Conservation (phyloP, 2,888 invertebrate genomes). For the Ochropleura plecta region DNA sequence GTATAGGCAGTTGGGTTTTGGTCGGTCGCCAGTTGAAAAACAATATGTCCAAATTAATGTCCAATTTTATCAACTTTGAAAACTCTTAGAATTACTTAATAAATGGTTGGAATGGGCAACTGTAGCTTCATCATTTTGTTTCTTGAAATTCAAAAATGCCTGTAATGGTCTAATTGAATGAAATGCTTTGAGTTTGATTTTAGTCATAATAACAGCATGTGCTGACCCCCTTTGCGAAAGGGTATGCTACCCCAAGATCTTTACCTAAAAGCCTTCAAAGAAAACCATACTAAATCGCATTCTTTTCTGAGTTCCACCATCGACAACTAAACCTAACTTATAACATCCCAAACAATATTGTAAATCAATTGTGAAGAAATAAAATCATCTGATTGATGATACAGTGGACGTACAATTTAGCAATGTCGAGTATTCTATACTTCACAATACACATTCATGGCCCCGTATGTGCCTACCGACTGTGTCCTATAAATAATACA, state of each 20-base stretch:
- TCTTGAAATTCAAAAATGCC: no score
- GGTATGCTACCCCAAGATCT: background rate
- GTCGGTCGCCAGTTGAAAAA: conserved; percentile 5
- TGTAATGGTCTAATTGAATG: no score
- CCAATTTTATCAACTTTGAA: conserved; percentile 13
- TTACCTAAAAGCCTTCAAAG: background rate
- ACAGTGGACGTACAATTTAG: conserved; percentile 79
- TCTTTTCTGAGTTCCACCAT: conserved; percentile 38
- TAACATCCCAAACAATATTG: conserved; percentile 74
- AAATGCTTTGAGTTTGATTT: no score
- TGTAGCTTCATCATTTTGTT: no score
- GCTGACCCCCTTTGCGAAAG: background rate
- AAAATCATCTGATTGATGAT: conserved; percentile 84
- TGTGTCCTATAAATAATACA: conserved; percentile 90
- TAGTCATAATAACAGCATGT: background rate
- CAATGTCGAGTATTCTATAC: conserved; percentile 68
- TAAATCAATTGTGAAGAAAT: conserved; percentile 81
- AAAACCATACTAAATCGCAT: conserved; percentile 55
- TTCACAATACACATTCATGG: conserved; percentile 78
- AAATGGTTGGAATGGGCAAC: background rate
- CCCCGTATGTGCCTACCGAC: conserved; percentile 87
- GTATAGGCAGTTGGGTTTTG: conserved; percentile 40
- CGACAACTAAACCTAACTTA: conserved; percentile 65
- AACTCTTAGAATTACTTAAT: background rate
- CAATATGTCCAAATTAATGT: background rate